Percentiles rank a stretch among this genome's conserved stretches.
phyloP scores from a whole-genome alignment of 2,797 vertebrate species.

The Paramormyrops hopkinsi region DNA sequence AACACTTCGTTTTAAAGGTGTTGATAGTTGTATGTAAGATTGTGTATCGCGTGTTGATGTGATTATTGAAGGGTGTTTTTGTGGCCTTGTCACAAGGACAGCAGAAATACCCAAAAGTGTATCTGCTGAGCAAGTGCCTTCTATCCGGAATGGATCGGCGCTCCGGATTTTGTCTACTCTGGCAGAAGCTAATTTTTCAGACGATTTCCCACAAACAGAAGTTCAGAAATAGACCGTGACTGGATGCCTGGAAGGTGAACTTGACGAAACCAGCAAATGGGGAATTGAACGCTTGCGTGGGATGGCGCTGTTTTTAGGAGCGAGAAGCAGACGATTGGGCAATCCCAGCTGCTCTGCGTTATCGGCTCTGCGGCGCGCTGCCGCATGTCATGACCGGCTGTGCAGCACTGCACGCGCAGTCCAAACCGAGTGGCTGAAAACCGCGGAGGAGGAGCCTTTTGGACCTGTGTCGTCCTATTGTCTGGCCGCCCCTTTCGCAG shows the following conservation, averaged over 20 bases:
- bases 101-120: background rate
- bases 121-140: background rate
- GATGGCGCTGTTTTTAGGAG: slow-evolving; percentile 27
- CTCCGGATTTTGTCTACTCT: slow-evolving; percentile 11
- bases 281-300: slow-evolving; percentile 14
- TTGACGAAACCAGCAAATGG: slow-evolving; percentile 24
- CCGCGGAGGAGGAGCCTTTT: background rate
- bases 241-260: slow-evolving; percentile 1
- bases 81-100: background rate
- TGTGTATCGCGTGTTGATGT: background rate
- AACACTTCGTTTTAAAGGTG: background rate
- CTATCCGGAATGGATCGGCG: background rate
- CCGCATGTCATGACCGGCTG: background rate
- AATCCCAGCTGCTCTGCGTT: background rate
- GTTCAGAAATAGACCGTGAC: slow-evolving; percentile 24
- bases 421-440: background rate
- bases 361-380: too few species aligned
- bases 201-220: slow-evolving; percentile 5
- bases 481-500: background rate
- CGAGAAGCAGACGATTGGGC: background rate
- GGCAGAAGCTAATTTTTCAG: slow-evolving; percentile 25
- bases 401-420: background rate
- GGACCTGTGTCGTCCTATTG: background rate
- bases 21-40: background rate
- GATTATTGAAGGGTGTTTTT: background rate